Evolutionary conservation across 1,140 invertebrate species (phyloP).

Genomic region (Vollenhovia emeryi): DNA sequence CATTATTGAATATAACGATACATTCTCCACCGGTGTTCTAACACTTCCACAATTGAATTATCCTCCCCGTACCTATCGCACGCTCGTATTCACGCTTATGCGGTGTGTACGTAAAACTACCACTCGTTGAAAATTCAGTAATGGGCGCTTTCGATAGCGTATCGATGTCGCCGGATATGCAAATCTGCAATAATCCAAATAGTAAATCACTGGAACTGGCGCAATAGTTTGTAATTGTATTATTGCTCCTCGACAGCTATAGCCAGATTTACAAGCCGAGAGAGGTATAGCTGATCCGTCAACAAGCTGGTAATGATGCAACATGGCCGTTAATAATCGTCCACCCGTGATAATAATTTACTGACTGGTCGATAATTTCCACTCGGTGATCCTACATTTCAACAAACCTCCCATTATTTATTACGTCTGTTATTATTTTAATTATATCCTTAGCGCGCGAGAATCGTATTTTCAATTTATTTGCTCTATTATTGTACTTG

Average conservation of each 20-base stretch:
- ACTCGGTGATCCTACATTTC: conserved; percentile 16
- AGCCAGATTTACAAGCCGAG: conserved; percentile 49
- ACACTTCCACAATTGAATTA: not conserved
- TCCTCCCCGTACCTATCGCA: not conserved
- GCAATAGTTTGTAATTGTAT: conserved; percentile 59
- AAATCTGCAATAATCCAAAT: conserved; percentile 58
- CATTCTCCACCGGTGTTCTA: not conserved
- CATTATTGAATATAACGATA: not conserved
- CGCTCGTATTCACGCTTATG: not conserved
- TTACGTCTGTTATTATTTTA: conserved; percentile 1
- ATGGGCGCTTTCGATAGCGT: conserved; percentile 37
- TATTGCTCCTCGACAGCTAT: conserved; percentile 53
- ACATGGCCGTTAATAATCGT: conserved; percentile 49
- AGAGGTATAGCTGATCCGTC: conserved; percentile 40
- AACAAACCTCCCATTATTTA: conserved; percentile 8
- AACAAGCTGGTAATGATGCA: conserved; percentile 59
- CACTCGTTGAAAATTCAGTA: conserved; percentile 24
- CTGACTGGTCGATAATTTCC: conserved; percentile 47
- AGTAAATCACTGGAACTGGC: conserved; percentile 54
- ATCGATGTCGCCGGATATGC: conserved; percentile 52
- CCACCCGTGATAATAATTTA: conserved; percentile 46
- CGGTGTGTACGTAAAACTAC: conserved; percentile 5
- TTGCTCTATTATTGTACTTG: not conserved
- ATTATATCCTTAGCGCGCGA: not conserved
- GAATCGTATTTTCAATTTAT: not conserved